These are phyloP conservation scores for Trypoxylon attenuatum DNA, from an alignment of 2,888 invertebrate species.

Conservation along the genomic window DNA sequence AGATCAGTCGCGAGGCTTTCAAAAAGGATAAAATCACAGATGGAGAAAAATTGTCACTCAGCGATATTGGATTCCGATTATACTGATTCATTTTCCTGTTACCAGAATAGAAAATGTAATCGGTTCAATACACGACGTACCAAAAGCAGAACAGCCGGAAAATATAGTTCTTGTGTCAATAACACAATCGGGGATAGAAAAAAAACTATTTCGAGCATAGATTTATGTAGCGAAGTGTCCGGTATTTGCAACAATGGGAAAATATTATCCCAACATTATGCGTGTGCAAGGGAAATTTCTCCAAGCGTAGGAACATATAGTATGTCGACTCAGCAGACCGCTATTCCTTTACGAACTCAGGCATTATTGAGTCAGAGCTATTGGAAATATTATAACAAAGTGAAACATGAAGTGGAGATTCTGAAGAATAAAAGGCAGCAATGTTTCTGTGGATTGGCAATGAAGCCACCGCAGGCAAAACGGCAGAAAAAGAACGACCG, in stretches of 20 bases:
- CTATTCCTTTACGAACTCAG: constrained; percentile 61
- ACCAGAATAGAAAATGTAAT: constrained; percentile 35
- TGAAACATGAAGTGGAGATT: constrained; percentile 42
- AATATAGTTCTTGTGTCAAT: too few relatives aligned
- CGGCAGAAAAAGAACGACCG: constrained; percentile 36
- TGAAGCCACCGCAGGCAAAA: constrained; percentile 47
- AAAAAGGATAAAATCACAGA: constrained; percentile 44
- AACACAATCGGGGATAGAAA: too few relatives aligned
- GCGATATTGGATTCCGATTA: constrained; percentile 45
- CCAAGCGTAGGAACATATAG: too few relatives aligned
- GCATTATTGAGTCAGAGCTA: constrained; percentile 64
- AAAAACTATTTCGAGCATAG: too few relatives aligned
- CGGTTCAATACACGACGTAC: too few relatives aligned
- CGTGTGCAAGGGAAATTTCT: too few relatives aligned
- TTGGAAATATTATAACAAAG: constrained; percentile 65
- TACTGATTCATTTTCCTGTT: constrained; percentile 34
- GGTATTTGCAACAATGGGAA: too few relatives aligned
- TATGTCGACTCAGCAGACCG: too few relatives aligned
- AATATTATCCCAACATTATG: too few relatives aligned
- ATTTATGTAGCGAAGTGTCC: too few relatives aligned
- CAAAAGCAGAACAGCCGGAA: too few relatives aligned
- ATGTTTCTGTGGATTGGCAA: constrained; percentile 45
- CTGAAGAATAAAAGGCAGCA: constrained; percentile 36
- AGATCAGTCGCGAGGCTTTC: constrained; percentile 29
- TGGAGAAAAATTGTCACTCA: constrained; percentile 43